Conservation (phyloP, 2,113 vertebrate genomes). For the Turdus rufiventris region DNA sequence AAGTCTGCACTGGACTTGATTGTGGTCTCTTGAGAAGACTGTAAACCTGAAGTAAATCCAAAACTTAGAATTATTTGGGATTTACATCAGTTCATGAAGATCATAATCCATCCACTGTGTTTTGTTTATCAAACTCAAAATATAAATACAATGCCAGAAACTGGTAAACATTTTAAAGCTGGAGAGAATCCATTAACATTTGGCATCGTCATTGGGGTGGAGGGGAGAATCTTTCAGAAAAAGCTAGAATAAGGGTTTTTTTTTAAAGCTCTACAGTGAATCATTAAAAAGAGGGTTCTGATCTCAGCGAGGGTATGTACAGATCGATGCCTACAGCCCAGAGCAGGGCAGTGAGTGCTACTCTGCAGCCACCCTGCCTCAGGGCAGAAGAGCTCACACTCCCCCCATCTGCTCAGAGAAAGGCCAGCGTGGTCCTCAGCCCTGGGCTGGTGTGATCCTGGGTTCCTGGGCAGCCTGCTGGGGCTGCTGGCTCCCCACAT, state of each 20-base stretch:
- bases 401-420: rapidly evolving
- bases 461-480: background rate
- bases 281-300: background rate
- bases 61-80: background rate
- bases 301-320: rapidly evolving
- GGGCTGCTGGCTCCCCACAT: background rate
- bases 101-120: background rate
- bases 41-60: background rate
- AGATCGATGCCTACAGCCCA: rapidly evolving
- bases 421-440: background rate
- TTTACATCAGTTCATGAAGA: background rate
- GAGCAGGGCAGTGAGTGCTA: background rate
- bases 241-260: background rate
- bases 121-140: background rate
- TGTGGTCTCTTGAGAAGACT: background rate
- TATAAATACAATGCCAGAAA: background rate
- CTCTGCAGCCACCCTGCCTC: background rate
- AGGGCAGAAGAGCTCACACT: background rate
- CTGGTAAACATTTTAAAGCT: background rate
- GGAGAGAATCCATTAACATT: background rate
- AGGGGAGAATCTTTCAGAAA: background rate
- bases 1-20: background rate
- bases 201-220: rapidly evolving
- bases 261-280: background rate
- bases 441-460: background rate